Conservation (phyloP, 2,797 vertebrate genomes). For the Anableps anableps region DNA sequence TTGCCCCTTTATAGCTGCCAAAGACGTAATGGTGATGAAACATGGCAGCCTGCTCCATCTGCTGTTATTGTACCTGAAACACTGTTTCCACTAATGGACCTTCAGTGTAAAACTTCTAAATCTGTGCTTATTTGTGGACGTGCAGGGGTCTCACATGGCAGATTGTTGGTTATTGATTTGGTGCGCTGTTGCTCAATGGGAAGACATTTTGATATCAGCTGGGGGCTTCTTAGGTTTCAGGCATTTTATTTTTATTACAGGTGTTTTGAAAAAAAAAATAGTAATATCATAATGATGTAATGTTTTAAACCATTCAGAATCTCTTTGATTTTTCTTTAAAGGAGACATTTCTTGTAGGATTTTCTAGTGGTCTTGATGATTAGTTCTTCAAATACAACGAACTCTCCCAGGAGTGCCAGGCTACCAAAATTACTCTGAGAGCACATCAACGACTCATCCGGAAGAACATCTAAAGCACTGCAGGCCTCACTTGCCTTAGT, state of each 20-base stretch:
- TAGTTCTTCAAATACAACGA: neutral
- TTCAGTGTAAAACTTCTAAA: neutral
- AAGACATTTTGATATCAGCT: neutral
- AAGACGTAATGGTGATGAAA: conserved; percentile 2
- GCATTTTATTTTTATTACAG: neutral
- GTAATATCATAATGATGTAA: neutral
- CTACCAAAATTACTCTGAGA: neutral
- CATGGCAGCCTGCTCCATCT: conserved; percentile 12
- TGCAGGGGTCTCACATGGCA: conserved; percentile 36
- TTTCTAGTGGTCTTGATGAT: neutral
- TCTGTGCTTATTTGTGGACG: conserved; percentile 9
- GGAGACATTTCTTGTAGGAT: neutral
- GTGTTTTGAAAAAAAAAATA: neutral
- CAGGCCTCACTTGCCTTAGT: neutral
- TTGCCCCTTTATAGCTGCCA: conserved; percentile 19
- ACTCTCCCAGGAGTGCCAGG: neutral
- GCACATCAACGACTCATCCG: neutral
- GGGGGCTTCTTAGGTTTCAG: neutral
- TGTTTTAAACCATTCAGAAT: neutral
- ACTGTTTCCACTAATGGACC: neutral
- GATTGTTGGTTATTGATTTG: conserved; percentile 31
- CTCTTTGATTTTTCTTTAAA: neutral
- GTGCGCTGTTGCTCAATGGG: conserved; percentile 4
- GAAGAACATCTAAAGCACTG: neutral
- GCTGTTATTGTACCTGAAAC: neutral